Conservation (phyloP, 2,797 vertebrate genomes). For the Sibirionetta formosa region DNA sequence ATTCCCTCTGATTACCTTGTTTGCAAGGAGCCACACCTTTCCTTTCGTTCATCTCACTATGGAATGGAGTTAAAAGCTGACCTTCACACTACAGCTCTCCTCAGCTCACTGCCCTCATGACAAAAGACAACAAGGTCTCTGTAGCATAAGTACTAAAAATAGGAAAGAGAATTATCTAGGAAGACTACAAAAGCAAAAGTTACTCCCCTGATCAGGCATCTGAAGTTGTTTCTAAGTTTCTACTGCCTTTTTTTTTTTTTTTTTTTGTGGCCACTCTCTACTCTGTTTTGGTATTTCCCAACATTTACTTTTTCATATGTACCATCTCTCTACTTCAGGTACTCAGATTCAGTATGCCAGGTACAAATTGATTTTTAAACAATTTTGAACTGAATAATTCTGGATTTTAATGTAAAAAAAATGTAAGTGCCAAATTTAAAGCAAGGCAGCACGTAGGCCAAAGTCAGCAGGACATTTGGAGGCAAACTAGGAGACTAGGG, state of each 20-base stretch:
- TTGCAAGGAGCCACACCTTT: conserved; percentile 31
- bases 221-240: neutral
- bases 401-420: neutral
- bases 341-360: neutral
- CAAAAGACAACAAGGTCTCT: neutral
- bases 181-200: conserved; percentile 5
- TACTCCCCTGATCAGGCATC: neutral
- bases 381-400: neutral
- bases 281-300: neutral
- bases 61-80: conserved; percentile 52
- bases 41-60: conserved; percentile 10
- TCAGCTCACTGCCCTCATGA: conserved; percentile 40
- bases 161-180: conserved; percentile 43
- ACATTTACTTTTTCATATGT: neutral
- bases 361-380: neutral
- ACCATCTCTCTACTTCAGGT: too few relatives aligned
- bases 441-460: neutral
- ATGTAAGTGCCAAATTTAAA: neutral
- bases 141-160: conserved; percentile 32
- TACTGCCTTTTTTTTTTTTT: neutral
- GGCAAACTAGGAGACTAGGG: neutral
- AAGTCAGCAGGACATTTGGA: neutral
- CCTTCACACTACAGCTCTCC: conserved; percentile 38
- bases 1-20: neutral
- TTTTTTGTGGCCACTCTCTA: neutral